Conservation (phyloP, 2,113 vertebrate species). For the Psilopsiagon aymara region DNA sequence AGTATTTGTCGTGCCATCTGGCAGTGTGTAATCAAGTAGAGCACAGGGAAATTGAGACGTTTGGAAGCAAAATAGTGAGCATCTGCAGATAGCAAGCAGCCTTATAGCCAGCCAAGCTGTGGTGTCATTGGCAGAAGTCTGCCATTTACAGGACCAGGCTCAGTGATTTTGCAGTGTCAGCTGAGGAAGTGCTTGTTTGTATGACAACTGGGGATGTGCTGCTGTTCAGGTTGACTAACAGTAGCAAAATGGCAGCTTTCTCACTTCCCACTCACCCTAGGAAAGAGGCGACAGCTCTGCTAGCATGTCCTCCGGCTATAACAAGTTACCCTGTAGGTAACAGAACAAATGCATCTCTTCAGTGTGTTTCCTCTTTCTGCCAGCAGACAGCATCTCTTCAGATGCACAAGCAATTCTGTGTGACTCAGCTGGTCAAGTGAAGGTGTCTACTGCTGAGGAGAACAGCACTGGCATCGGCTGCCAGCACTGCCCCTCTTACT, state of each 20-base stretch:
- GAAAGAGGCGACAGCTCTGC: not conserved
- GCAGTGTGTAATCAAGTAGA: not conserved
- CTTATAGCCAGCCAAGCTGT: not conserved
- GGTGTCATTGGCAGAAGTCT: not conserved
- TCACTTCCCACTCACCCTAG: not conserved
- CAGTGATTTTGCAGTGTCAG: not conserved
- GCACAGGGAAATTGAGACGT: not conserved
- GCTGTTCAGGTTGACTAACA: not conserved
- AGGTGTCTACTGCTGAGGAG: not conserved
- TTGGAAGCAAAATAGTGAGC: slow-evolving; percentile 18
- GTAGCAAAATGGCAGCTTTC: not conserved
- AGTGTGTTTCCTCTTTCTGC: not conserved
- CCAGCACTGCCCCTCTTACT: not conserved
- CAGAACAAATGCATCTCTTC: not conserved
- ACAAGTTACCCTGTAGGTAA: not conserved
- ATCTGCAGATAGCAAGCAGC: not conserved
- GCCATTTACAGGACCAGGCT: not conserved
- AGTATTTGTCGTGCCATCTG: not conserved
- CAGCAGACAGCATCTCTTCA: not conserved
- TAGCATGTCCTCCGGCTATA: not conserved
- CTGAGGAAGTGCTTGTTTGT: not conserved
- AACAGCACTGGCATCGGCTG: accelerated
- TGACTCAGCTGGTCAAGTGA: not conserved
- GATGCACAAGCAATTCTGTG: not conserved
- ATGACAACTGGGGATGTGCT: accelerated